Base-by-base conservation (phyloP, 1,140 invertebrate species). In the Pseudobourletiella spinata region DNA sequence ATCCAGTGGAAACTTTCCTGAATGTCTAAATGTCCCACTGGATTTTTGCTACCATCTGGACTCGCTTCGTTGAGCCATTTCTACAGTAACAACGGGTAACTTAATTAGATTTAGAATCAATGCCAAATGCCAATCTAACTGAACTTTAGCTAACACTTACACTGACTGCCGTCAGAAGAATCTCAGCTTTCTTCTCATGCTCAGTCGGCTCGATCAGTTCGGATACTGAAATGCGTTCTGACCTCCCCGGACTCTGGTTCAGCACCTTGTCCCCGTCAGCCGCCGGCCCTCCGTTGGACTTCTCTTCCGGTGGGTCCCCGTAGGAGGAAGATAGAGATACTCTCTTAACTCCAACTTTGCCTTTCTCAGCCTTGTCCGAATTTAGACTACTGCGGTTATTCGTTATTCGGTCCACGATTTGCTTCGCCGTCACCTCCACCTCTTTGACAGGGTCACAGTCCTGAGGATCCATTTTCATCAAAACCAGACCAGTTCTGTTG, bases 341-440 rank as follows among this genome's bases (percentile, higher is more conserved):
- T 24, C 28, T 11, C 24, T 57, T 15, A 2, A 59, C 3, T 4
- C 2, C 3, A 11, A 11, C 14, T 4, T 22, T 22, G 28, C 14
- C 8, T 25, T 26, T 26, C 4, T 26, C 24, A 24, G 14, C 24
- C 16, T 51, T 51, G 28, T 51, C 32, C 32, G 8, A 8, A 11
- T 8, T 24, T 18, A 14, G 8, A 46, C 44, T 28, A 24, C 15
- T 18, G 16, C 39, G 22, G 15, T 26, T 32, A n/a, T 57, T 62
- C 11, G 44, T 67, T 3, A 69, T 66, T 15, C 67, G 52, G 39
- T 69, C 67, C 4, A 69, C 61, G 44, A 69, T 60, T 60, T 66
- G 35, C 39, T 69, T 69, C 0, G 67, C 67, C 6, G 64, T 65
- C 35, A 69, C 67, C 55, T 66, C 64, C 20, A 69, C 50, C 15